Conservation (phyloP, 2,888 invertebrate genomes). For the Caenorhabditis sp. region DNA sequence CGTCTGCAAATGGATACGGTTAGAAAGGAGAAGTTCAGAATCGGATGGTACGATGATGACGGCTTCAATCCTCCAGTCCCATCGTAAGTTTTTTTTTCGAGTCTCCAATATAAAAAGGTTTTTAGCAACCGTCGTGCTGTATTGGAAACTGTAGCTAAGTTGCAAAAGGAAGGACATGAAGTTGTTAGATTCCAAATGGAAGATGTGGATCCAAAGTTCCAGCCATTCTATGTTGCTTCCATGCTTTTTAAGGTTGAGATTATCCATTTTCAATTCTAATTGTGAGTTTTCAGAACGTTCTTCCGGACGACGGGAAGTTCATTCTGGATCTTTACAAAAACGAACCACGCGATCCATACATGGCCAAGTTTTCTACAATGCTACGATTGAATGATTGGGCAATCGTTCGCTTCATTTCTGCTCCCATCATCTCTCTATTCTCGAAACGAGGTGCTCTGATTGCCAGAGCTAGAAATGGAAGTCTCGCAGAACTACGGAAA, state of each 20-base stretch:
- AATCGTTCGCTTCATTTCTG: constrained; percentile 1
- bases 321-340: constrained; percentile 72
- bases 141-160: constrained; percentile 75
- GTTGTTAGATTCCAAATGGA: constrained; percentile 74
- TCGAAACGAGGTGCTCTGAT: constrained; percentile 44
- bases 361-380: constrained; percentile 72
- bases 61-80: constrained; percentile 84
- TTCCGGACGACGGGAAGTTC: constrained; percentile 79
- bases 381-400: constrained; percentile 34
- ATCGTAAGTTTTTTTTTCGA: constrained; percentile 70
- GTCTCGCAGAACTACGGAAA: constrained; percentile 73
- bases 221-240: constrained; percentile 65
- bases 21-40: constrained; percentile 28
- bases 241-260: constrained; percentile 69
- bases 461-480: constrained; percentile 30
- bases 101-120: neutral
- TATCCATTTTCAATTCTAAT: neutral
- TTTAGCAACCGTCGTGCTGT: constrained; percentile 75
- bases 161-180: constrained; percentile 76
- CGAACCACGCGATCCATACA: constrained; percentile 78
- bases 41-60: constrained; percentile 84
- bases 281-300: constrained; percentile 66
- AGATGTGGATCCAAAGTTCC: constrained; percentile 68
- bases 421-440: constrained; percentile 18
- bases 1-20: constrained; percentile 32